Base-by-base conservation (phyloP, 2,797 vertebrate genomes). In the Pseudopleuronectes americanus region DNA sequence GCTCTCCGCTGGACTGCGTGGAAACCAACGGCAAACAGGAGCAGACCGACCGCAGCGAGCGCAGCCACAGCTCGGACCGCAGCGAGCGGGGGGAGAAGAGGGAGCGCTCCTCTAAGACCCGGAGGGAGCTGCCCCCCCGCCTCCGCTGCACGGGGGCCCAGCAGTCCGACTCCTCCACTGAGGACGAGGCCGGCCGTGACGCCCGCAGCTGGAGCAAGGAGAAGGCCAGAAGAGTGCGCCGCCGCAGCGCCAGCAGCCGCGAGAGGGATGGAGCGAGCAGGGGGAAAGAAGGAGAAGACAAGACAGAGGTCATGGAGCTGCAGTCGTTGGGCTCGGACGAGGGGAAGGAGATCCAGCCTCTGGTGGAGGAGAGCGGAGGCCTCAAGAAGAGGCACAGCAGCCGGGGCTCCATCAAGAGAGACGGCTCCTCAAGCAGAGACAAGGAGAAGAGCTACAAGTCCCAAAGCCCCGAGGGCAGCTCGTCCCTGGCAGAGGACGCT, bases 171-270 rank as follows among this genome's bases (percentile, higher is more conserved):
- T 96, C 97, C 2, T 95, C 94, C 41, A 92, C 93, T 0, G 92
- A 88, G 19, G 95, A 96, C 4, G 92, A 92, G 87, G 86, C 86
- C 1, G 92, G 94, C 92, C 93, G 92, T 41, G 90, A 95, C 79
- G 68, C 92, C 59, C 92, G 92, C 77, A 95, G 94, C 76, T 97
- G 92, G 96, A 95, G 92, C 13, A 94, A 93, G 70, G 94, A 95
- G 87, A 96, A 95, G 83, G 94, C 94, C 22, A 86, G 90, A 62
- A 95, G 93, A 77, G 92, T 87, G 14, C 90, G 93, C 43, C 94
- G 89, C 68, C 92, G 77, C 73, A 85, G 85, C 9, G 92, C 85
- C 8, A 84, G 90, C 52, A 90, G 72, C 76, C 77, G 84, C 75
- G 91, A 69, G 43, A 88, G 68, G 75, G 90, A 72, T 52, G 52